phyloP scores from a whole-genome alignment of 2,888 invertebrate species.

The Drosophila infuscata region DNA sequence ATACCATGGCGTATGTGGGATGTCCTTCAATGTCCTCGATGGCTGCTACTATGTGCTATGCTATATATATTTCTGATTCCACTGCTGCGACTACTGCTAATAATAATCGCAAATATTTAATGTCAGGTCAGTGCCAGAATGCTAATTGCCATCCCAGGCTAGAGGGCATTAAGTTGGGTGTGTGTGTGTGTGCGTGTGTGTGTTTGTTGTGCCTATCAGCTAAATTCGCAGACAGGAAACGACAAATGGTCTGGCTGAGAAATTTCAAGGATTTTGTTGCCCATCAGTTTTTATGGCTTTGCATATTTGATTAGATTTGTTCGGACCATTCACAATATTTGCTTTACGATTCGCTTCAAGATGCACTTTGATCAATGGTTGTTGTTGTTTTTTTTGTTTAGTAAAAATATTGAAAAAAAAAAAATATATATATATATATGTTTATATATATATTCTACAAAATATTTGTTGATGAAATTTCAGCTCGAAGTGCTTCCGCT shows the following conservation, averaged over 20 bases:
- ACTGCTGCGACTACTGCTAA: constrained; percentile 13
- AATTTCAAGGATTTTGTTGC: constrained; percentile 4
- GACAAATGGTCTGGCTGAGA: neutral
- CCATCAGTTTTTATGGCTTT: constrained; percentile 14
- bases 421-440: neutral
- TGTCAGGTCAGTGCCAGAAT: constrained; percentile 47
- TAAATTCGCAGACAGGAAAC: constrained; percentile 25
- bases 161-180: neutral
- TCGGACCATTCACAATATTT: neutral
- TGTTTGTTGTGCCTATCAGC: neutral
- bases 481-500: constrained; percentile 10
- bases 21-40: neutral
- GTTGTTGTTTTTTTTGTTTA: neutral
- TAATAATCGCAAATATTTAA: constrained; percentile 42
- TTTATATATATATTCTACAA: neutral
- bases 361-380: constrained; percentile 22
- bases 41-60: neutral
- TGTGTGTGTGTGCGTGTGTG: neutral
- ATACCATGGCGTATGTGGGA: constrained; percentile 43
- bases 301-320: constrained; percentile 27
- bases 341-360: neutral
- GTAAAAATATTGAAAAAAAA: neutral
- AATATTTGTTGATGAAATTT: neutral
- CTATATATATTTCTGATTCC: constrained; percentile 20
- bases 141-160: constrained; percentile 46